Evolutionary conservation across 2,113 vertebrate species (phyloP).

Genomic region (Cervus canadensis): DNA sequence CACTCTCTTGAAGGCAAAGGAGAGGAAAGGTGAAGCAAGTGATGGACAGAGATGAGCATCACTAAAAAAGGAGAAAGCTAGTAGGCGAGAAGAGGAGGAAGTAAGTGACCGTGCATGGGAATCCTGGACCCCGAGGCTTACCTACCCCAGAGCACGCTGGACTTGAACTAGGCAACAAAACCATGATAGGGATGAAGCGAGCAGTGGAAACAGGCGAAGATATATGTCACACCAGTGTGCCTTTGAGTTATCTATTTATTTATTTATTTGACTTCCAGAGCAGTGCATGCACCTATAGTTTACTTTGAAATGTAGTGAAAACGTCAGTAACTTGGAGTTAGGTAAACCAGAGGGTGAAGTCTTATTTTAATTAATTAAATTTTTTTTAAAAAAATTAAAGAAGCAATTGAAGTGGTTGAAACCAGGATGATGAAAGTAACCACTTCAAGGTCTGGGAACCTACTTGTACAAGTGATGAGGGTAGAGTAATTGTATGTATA

Average conservation of each 20-base stretch:
- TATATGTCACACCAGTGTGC: neutral
- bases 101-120: neutral
- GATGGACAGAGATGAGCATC: neutral
- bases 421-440: neutral
- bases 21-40: neutral
- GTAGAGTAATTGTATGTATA: neutral
- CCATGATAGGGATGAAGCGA: neutral
- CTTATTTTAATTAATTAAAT: neutral
- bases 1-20: neutral
- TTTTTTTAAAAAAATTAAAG: neutral
- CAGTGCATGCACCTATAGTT: neutral
- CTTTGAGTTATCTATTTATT: neutral
- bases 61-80: neutral
- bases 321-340: neutral
- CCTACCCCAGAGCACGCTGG: neutral
- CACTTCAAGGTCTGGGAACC: neutral
- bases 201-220: neutral
- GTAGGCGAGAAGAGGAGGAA: neutral
- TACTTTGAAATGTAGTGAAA: neutral
- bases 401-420: neutral
- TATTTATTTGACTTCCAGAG: neutral
- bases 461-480: neutral
- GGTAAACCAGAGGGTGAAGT: neutral
- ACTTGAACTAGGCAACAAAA: neutral
- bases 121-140: fast-evolving